Evolutionary conservation across 2,888 invertebrate genomes (phyloP).

Genomic region (Adelphocoris suturalis): DNA sequence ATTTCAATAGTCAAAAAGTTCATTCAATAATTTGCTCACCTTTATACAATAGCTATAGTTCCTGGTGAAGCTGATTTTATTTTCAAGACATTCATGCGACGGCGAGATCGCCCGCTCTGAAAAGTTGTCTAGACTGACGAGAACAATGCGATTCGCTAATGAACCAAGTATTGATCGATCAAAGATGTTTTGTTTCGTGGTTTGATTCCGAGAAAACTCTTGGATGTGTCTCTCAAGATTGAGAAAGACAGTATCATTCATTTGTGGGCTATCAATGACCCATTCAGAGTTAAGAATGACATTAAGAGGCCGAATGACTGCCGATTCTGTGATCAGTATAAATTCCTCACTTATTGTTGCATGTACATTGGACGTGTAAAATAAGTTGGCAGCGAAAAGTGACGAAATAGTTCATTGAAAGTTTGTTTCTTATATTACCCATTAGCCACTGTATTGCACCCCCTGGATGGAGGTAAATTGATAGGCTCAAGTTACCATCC

Average conservation of each 20-base stretch:
- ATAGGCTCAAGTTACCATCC: too few relatives aligned
- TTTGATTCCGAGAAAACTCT: neutral
- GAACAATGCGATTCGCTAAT: constrained; percentile 25
- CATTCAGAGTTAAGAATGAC: neutral
- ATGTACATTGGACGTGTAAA: neutral
- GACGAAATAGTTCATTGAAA: too few relatives aligned
- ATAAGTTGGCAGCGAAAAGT: too few relatives aligned
- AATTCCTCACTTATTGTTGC: too few relatives aligned
- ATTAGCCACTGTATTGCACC: too few relatives aligned
- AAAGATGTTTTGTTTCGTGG: neutral
- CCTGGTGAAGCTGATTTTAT: neutral
- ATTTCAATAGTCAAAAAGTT: neutral
- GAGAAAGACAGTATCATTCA: neutral
- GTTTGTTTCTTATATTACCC: too few relatives aligned
- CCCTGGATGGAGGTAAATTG: too few relatives aligned
- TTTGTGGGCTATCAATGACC: neutral
- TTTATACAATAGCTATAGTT: neutral
- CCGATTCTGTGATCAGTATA: too few relatives aligned
- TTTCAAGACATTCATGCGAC: neutral
- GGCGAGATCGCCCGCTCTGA: neutral
- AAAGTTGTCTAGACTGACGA: neutral
- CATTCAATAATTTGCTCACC: neutral
- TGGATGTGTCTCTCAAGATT: neutral
- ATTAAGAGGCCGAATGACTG: neutral
- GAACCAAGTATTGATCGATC: neutral